Conservation (phyloP, 2,113 vertebrate species). For the Sinocyclocheilus maitianheensis region DNA sequence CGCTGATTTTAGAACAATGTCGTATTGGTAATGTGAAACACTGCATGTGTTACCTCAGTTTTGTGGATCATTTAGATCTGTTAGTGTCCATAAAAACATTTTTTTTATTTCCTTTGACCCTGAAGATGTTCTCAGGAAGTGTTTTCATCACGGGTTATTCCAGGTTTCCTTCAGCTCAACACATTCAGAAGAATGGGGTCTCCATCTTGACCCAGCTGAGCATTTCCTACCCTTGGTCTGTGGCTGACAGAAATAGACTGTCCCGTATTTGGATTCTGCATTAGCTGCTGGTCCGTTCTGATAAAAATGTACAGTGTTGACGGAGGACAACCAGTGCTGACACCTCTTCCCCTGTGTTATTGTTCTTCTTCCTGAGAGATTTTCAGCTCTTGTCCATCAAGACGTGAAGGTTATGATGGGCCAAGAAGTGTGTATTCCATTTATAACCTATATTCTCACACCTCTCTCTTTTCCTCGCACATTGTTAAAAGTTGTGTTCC, state of each 20-base stretch:
- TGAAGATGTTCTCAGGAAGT: slow-evolving; percentile 59
- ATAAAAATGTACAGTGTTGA: slow-evolving; percentile 57
- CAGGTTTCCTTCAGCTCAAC: slow-evolving; percentile 45
- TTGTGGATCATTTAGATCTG: not conserved
- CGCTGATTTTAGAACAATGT: slow-evolving; percentile 50
- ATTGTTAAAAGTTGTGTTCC: no score
- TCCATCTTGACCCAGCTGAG: slow-evolving; percentile 40
- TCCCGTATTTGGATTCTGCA: slow-evolving; percentile 43
- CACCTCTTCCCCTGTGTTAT: slow-evolving; percentile 66
- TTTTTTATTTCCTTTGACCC: slow-evolving; percentile 46
- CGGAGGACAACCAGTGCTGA: slow-evolving; percentile 38
- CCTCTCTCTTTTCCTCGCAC: no score
- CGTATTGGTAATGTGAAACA: slow-evolving; percentile 18
- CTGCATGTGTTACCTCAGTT: not conserved
- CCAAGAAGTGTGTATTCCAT: not conserved
- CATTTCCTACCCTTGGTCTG: slow-evolving; percentile 53
- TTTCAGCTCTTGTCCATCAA: slow-evolving; percentile 54
- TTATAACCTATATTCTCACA: no score
- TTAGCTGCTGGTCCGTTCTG: slow-evolving; percentile 62
- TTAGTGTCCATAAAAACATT: slow-evolving; percentile 10
- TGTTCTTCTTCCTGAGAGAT: slow-evolving; percentile 74
- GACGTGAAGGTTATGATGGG: slow-evolving; percentile 33
- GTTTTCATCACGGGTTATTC: slow-evolving; percentile 40
- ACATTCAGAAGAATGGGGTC: slow-evolving; percentile 55
- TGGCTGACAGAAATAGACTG: slow-evolving; percentile 44